Evolutionary conservation across 2,888 invertebrate genomes (phyloP).

Genomic region (Lathronympha strigana): DNA sequence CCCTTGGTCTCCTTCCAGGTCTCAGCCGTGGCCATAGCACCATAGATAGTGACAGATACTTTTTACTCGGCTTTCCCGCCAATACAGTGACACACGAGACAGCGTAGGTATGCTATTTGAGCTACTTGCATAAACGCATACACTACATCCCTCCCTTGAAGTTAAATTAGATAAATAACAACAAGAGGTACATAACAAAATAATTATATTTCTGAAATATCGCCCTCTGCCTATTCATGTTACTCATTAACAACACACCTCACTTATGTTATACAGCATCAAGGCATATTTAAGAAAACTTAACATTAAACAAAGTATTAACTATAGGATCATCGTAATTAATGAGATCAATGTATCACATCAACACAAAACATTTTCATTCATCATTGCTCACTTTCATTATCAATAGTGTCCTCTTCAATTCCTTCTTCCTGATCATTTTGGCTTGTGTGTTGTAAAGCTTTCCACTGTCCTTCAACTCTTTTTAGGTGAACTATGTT

Average conservation of each 20-base stretch:
- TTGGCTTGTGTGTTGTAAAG: not conserved
- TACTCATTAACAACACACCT: too few relatives aligned
- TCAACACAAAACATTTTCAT: not conserved
- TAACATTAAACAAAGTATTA: too few relatives aligned
- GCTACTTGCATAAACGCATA: not conserved
- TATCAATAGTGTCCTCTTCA: not conserved
- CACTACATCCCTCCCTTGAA: slow-evolving; percentile 12
- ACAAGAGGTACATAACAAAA: not conserved
- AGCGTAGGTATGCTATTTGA: not conserved
- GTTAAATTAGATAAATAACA: slow-evolving; percentile 5
- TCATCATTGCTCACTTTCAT: too few relatives aligned
- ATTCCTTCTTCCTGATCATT: not conserved
- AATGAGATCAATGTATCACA: too few relatives aligned
- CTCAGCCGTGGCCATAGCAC: too few relatives aligned
- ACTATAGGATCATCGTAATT: too few relatives aligned
- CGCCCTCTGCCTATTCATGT: too few relatives aligned
- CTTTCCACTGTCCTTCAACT: slow-evolving; percentile 16
- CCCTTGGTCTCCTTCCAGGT: too few relatives aligned
- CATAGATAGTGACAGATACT: too few relatives aligned
- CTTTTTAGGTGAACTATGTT: slow-evolving; percentile 19
- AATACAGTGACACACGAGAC: not conserved
- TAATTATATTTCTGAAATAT: too few relatives aligned
- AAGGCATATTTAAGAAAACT: not conserved
- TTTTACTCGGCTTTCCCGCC: too few relatives aligned
- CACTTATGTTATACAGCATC: not conserved